phyloP scores from a whole-genome alignment of 2,888 invertebrate species.

The Cheilosia scutellata region DNA sequence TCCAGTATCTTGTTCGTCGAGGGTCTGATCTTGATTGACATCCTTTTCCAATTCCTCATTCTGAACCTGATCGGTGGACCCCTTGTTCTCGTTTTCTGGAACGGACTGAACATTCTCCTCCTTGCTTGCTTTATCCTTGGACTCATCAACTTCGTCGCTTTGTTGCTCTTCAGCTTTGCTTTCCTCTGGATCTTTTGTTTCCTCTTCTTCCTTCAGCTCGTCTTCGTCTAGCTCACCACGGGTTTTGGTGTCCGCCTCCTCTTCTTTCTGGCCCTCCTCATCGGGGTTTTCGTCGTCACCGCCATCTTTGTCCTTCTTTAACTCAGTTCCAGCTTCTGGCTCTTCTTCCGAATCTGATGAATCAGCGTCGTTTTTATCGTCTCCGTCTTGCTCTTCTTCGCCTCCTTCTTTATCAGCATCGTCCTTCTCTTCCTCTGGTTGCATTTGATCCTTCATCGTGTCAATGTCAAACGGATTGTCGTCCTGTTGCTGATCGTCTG shows the following conservation, averaged over 20 bases:
- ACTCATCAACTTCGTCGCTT: constrained; percentile 82
- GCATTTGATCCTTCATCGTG: constrained; percentile 87
- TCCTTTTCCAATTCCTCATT: constrained; percentile 83
- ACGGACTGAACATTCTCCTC: constrained; percentile 83
- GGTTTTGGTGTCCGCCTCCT: constrained; percentile 85
- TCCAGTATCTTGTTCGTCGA: constrained; percentile 85
- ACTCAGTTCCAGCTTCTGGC: constrained; percentile 59
- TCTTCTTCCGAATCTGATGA: constrained; percentile 61
- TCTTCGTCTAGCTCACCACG: constrained; percentile 81
- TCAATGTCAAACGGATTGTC: constrained; percentile 95
- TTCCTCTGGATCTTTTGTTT: constrained; percentile 87
- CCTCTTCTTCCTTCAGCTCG: constrained; percentile 84
- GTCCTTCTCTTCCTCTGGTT: constrained; percentile 81
- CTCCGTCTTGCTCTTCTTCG: constrained; percentile 85
- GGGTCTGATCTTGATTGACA: constrained; percentile 84
- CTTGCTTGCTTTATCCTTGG: constrained; percentile 82
- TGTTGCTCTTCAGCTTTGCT: constrained; percentile 83
- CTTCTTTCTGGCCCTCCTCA: constrained; percentile 82
- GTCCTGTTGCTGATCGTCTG: constrained; percentile 86
- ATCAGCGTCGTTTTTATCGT: constrained; percentile 82
- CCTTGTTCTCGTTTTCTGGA: constrained; percentile 81
- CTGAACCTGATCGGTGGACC: constrained; percentile 82
- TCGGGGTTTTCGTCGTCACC: constrained; percentile 84
- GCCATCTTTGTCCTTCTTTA: constrained; percentile 86
- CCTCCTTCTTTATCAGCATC: constrained; percentile 81